Evolutionary conservation across 2,797 vertebrate genomes (phyloP), one percentile per base, ranked within the genome.

Genomic region (Sebastes kiyomatsui): DNA sequence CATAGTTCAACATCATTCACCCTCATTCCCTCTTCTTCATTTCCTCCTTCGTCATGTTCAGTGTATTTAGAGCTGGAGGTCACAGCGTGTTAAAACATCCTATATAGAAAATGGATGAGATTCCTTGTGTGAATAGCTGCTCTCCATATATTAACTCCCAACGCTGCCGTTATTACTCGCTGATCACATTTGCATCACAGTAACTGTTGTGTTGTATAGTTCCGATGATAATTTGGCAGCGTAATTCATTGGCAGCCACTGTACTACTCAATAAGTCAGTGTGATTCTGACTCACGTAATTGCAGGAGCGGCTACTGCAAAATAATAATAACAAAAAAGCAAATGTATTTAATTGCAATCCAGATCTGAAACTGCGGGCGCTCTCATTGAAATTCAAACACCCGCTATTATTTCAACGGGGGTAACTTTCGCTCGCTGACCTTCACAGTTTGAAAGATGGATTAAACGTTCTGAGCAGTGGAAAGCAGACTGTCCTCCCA

Each of bases 371-470:
- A 81, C 87, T 60, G 25, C 2, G 58, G 77, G 81, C 23, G 69
- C 76, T 46, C 88, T 88, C 88, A 89, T 83, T 92, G 85, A 92
- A 91, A 92, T 94, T 90, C 87, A 92, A 84, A 81, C 84, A 71
- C 84, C 73, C n/a, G 78, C 85, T 90, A 88, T 93, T 89, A 88
- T 91, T 93, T 92, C 84, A 81, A 83, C 52, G 52, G 81, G 87
- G 88, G 82, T 79, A 87, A 79, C 84, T 74, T 88, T 93, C 62
- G 83, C 87, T 94, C 90, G 62, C 67, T 96, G 95, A 96, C 95
- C 95, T 96, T 96, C 95, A 95, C 93, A 92, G 94, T 90, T 85
- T 90, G 88, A 94, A 91, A 95, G 91, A 93, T 95, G 93, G 94
- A 96, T 96, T 95, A 95, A 93, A 94, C 78, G 79, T 94, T 94